A percentile compares a stretch with the other conserved stretches of the same genome.
These are phyloP conservation scores for Atlantisia rogersi DNA, from an alignment of 2,113 vertebrate species.

Conservation along the genomic window DNA sequence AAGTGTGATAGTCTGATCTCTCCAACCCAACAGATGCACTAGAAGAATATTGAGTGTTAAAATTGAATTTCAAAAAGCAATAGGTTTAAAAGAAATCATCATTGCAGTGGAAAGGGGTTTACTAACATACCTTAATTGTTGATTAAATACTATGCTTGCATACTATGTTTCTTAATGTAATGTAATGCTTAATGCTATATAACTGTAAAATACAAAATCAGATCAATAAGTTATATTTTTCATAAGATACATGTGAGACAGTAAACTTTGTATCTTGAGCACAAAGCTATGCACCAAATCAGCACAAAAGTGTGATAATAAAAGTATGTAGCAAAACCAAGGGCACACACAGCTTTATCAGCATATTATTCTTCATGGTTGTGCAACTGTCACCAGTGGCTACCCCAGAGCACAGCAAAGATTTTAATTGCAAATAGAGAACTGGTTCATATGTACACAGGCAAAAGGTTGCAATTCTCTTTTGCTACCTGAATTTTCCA, in stretches of 20 bases:
- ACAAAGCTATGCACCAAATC: not conserved
- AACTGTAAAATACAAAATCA: slow-evolving; percentile 20
- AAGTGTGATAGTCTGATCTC: not conserved
- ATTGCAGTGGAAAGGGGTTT: not conserved
- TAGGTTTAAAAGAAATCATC: not conserved
- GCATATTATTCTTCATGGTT: not conserved
- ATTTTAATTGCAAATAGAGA: not conserved
- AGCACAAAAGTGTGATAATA: not conserved
- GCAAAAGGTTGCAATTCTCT: not conserved
- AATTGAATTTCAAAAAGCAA: not conserved
- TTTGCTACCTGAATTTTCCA: not conserved
- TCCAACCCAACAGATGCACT: not conserved
- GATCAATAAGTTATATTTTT: slow-evolving; percentile 3
- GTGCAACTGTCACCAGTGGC: not conserved
- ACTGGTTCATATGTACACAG: not conserved
- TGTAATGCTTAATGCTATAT: not conserved
- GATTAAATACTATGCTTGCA: slow-evolving; percentile 36
- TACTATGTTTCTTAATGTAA: slow-evolving; percentile 13
- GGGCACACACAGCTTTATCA: not conserved
- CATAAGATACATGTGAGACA: slow-evolving; percentile 2
- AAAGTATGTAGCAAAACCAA: not conserved
- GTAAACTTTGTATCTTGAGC: not conserved
- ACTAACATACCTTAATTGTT: slow-evolving; percentile 3
- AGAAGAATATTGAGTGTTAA: not conserved
- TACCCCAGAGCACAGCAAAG: not conserved